phyloP scores from a whole-genome alignment of 2,113 vertebrate genomes.

The Amphiprion ocellaris region DNA sequence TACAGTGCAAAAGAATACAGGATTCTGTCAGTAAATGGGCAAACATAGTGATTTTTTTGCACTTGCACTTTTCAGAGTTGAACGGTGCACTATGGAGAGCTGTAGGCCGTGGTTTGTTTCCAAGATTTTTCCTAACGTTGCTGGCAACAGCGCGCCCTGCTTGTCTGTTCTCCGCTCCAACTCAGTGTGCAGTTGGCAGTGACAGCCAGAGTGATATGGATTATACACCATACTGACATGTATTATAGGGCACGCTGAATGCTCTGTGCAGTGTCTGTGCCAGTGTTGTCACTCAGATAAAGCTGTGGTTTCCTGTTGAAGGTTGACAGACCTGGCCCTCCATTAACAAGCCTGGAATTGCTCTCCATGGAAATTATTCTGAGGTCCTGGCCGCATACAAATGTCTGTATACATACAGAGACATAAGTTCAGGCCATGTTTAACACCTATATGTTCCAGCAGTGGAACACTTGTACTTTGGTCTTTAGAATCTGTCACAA shows the following conservation, averaged over 20 bases:
- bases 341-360: constrained; percentile 49
- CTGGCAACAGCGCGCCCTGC: constrained; percentile 29
- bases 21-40: neutral
- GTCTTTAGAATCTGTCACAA: neutral
- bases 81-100: constrained; percentile 4
- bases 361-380: constrained; percentile 37
- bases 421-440: constrained; percentile 16
- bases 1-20: neutral
- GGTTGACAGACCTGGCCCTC: constrained; percentile 50
- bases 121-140: constrained; percentile 27
- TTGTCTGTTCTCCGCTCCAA: constrained; percentile 37
- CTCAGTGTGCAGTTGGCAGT: constrained; percentile 55
- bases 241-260: constrained; percentile 54
- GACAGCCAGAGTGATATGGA: constrained; percentile 68
- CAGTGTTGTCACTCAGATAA: constrained; percentile 68
- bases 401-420: constrained; percentile 18
- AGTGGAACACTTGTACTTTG: constrained; percentile 9
- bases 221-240: constrained; percentile 61
- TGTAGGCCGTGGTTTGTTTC: constrained; percentile 36
- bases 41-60: constrained; percentile 9
- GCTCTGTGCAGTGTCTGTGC: constrained; percentile 65
- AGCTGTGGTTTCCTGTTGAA: constrained; percentile 72
- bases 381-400: constrained; percentile 27
- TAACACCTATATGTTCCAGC: constrained; percentile 8
- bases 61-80: constrained; percentile 1